Base-by-base conservation (phyloP, 37 sponge, comb jelly and placozoan species). In the Diacarnus erythraeanus region DNA sequence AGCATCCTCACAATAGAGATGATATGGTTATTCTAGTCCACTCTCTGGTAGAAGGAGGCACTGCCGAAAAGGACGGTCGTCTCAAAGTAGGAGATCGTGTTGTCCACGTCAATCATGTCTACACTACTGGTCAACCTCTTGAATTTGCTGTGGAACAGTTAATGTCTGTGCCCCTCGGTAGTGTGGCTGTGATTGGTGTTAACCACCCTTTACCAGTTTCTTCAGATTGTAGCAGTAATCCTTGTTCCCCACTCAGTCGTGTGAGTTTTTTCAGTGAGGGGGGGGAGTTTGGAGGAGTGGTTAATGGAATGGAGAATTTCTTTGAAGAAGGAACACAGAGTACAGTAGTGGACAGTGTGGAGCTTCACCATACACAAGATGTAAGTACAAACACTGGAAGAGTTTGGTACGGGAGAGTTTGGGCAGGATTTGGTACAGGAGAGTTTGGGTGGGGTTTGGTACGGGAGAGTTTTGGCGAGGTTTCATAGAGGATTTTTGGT, bases 61-160 rank as follows among this genome's bases (percentile, higher is more conserved):
- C 80, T 38, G 93, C 93, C 1, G 77, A 85, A 65, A 27, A 38
- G 37, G 90, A 94, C 42, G 83, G 80, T 27, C 44, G 83, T 21
- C 79, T 94, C n/a, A 66, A 74, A 64, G 59, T 72, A 10, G 89
- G 80, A 1, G 95, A 94, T 57, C 70, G 71, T 17, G 76, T 94
- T 26, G 64, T 94, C 61, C 63, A 61, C 25, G 89, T 94, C 58
- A 92, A 92, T 60, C 83, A 64, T 21, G 74, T 80, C 67, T 29
- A 77, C 37, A 84, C 88, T 20, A 42, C 40, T 25, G 68, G 68
- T 39, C 75, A 78, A 2, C 58, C 89, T 5, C 71, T 87, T 21
- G 64, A 88, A 27, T 88, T 82, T 77, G 81, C 83, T 44, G 88
- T 88, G 17, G 42, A 88, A 38, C 88, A 82, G 65, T 68, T 88